Conservation (phyloP, 2,888 invertebrate species). For the Mesochorus sp. region DNA sequence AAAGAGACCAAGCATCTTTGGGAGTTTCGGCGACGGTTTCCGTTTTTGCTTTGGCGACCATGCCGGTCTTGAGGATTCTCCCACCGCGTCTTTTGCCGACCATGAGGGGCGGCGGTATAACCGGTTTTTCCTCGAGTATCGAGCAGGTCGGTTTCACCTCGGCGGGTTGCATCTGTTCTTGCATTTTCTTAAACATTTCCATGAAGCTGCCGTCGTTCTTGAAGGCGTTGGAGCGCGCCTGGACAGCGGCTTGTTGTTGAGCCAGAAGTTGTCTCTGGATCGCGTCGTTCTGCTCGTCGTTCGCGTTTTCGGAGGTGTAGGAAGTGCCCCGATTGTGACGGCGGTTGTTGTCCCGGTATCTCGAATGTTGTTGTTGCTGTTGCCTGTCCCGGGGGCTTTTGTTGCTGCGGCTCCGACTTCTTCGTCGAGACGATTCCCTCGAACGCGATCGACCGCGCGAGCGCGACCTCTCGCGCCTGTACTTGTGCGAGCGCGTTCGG, state of each 20-base stretch:
- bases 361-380: too few species aligned
- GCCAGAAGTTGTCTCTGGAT: conserved; percentile 37
- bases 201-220: conserved; percentile 96
- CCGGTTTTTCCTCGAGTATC: conserved; percentile 81
- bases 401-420: conserved; percentile 72
- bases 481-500: conserved; percentile 50
- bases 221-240: conserved; percentile 86
- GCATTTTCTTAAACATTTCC: conserved; percentile 96
- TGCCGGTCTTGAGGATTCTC: conserved; percentile 93
- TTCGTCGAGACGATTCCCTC: conserved; percentile 72
- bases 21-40: conserved; percentile 85
- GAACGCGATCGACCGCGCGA: conserved; percentile 74
- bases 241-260: conserved; percentile 37
- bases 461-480: conserved; percentile 56
- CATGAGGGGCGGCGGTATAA: conserved; percentile 83
- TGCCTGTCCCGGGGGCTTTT: conserved; percentile 63
- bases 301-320: conserved; percentile 75
- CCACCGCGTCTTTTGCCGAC: conserved; percentile 94
- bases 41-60: conserved; percentile 92
- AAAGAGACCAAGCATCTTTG: conserved; percentile 96
- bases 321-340: conserved; percentile 73
- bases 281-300: conserved; percentile 68
- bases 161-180: conserved; percentile 83
- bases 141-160: conserved; percentile 78
- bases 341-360: conserved; percentile 73